Evolutionary conservation across 2,797 vertebrate species (phyloP).

Genomic region (Chaetophractus vellerosus): DNA sequence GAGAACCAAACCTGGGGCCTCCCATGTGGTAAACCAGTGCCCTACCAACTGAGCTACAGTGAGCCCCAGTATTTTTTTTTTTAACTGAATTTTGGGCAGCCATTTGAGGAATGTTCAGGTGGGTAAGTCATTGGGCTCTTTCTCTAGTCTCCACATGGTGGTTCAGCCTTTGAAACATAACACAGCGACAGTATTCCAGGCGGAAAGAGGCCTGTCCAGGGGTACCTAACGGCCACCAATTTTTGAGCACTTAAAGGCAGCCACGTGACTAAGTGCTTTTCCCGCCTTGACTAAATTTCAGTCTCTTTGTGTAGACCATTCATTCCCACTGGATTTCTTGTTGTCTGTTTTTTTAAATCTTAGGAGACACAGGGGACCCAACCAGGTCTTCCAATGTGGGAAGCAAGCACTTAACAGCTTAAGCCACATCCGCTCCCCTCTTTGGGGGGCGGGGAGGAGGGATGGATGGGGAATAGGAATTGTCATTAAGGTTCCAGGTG

Average conservation of each 20-base stretch:
- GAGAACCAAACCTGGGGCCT: too few species aligned
- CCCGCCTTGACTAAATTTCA: not conserved
- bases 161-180: not conserved
- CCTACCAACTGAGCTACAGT: too few species aligned
- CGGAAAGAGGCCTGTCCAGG: not conserved
- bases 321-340: not conserved
- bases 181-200: not conserved
- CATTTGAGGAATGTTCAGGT: not conserved
- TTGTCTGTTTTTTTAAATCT: too few species aligned
- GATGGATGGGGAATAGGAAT: not conserved
- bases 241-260: not conserved
- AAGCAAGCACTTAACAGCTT: too few species aligned
- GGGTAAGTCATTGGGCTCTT: not conserved
- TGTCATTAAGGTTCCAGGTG: constrained; percentile 13
- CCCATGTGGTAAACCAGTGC: too few species aligned
- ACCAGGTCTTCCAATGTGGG: too few species aligned
- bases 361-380: too few species aligned
- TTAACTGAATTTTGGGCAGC: not conserved
- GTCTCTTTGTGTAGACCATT: not conserved
- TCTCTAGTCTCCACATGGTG: not conserved
- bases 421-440: too few species aligned
- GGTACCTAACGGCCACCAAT: not conserved
- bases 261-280: not conserved
- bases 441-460: not conserved
- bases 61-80: too few species aligned